Conservation (phyloP, 64 coral and sea anemone genomes). For the Porites lutea region DNA sequence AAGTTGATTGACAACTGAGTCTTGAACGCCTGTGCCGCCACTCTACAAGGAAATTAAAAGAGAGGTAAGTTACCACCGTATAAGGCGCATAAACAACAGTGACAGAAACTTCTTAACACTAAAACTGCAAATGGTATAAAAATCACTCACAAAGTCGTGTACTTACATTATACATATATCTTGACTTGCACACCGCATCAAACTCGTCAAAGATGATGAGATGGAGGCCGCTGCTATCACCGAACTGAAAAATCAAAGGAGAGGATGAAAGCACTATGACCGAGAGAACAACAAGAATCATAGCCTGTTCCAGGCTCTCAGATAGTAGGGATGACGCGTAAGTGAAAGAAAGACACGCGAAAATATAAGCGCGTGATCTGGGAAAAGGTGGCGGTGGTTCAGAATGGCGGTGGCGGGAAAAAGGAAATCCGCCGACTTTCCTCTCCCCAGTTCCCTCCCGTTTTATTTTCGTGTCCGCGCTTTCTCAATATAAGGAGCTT, state of each 20-base stretch:
- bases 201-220: conserved; percentile 99
- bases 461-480: too few relatives aligned
- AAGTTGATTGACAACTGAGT: conserved; percentile 97
- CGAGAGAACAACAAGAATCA: not conserved
- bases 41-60: conserved; percentile 44
- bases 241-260: conserved; percentile 74
- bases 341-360: too few relatives aligned
- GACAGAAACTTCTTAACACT: too few relatives aligned
- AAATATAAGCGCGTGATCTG: too few relatives aligned
- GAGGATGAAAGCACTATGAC: not conserved
- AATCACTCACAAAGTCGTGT: not conserved
- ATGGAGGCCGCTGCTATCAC: conserved; percentile 91
- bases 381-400: too few relatives aligned
- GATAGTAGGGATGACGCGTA: too few relatives aligned
- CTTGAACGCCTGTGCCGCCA: conserved; percentile 95
- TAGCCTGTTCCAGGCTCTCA: too few relatives aligned
- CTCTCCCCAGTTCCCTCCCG: too few relatives aligned
- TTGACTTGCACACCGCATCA: conserved; percentile 99
- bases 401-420: too few relatives aligned
- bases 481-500: too few relatives aligned
- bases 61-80: not conserved
- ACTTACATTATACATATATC: conserved; percentile 99
- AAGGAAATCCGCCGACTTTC: too few relatives aligned
- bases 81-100: not conserved
- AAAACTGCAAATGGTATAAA: too few relatives aligned